Evolutionary conservation across 2,888 invertebrate genomes (phyloP), one percentile per base, ranked within the genome.

Genomic region (Acanthosoma haemorrhoidale): DNA sequence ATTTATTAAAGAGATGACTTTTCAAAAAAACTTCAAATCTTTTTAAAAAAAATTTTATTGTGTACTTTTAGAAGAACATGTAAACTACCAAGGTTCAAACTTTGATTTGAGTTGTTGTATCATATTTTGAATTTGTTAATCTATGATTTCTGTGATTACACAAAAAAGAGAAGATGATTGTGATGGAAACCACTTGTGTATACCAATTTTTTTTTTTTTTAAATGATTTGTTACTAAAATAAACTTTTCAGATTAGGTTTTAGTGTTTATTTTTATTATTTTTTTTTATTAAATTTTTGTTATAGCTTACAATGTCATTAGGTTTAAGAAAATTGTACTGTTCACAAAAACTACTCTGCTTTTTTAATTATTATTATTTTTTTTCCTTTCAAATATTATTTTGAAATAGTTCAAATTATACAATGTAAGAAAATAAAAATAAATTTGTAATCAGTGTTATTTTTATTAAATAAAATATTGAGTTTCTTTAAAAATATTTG

Each of bases 111-210:
- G n/a, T n/a, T n/a, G n/a, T n/a, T n/a, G n/a, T n/a, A n/a, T n/a
- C n/a, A n/a, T n/a, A n/a, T n/a, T n/a, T n/a, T n/a, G n/a, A 51
- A 51, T 51, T 51, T 51, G 51, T n/a, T n/a, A n/a, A n/a, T n/a
- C n/a, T n/a, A 51, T 51, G 51, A 25, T 51, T 51, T 51, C 51
- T 51, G 51, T 51, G 51, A 51, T 51, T 51, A 25, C 51, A 51
- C 25, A 51, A 51, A 25, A 25, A 51, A 51, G 25, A 25, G 21
- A 25, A 51, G 29, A 51, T 25, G 51, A 25, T 51, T 51, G 51
- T 51, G 51, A 51, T 51, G 21, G 29, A 51, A 51, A 51, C 25
- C 21, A 25, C n/a, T 51, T 51, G 25, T 51, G 51, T 51, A 51
- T 51, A 51, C 51, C 39, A 39, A 39, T 15, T 25, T 25, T 25